These are phyloP conservation scores for Silurus lanzhouensis DNA, from an alignment of 2,797 vertebrate genomes.

Conservation along the genomic window DNA sequence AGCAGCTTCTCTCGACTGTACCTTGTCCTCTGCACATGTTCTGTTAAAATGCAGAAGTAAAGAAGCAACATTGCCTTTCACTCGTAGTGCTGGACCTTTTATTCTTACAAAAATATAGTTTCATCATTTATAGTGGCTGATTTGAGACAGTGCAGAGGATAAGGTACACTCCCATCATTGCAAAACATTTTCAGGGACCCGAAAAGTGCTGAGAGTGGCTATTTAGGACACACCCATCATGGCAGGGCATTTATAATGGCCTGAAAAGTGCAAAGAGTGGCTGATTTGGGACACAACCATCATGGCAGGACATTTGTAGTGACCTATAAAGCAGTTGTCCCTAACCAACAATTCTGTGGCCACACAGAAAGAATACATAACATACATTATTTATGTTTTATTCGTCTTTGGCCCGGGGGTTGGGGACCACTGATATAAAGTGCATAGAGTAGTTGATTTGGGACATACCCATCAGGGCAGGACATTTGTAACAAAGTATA, in stretches of 20 bases:
- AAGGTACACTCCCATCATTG: background rate
- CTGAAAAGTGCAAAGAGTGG: background rate
- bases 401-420: too few species aligned
- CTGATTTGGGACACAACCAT: background rate
- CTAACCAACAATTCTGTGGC: too few species aligned
- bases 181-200: background rate
- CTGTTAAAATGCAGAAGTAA: constrained; percentile 65
- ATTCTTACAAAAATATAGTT: constrained; percentile 4
- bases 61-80: constrained; percentile 38
- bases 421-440: too few species aligned
- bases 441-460: background rate
- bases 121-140: too few species aligned
- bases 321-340: background rate
- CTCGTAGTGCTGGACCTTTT: constrained; percentile 53
- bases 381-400: too few species aligned
- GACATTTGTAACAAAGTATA: background rate
- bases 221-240: background rate
- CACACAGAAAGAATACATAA: too few species aligned
- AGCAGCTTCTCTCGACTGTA: constrained; percentile 39
- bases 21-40: constrained; percentile 35
- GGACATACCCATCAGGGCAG: background rate
- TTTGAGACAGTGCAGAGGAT: background rate
- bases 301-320: background rate
- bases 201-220: background rate
- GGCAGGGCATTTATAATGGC: background rate